Evolutionary conservation across 2,797 vertebrate genomes (phyloP).

Genomic region (Trematomus bernacchii): DNA sequence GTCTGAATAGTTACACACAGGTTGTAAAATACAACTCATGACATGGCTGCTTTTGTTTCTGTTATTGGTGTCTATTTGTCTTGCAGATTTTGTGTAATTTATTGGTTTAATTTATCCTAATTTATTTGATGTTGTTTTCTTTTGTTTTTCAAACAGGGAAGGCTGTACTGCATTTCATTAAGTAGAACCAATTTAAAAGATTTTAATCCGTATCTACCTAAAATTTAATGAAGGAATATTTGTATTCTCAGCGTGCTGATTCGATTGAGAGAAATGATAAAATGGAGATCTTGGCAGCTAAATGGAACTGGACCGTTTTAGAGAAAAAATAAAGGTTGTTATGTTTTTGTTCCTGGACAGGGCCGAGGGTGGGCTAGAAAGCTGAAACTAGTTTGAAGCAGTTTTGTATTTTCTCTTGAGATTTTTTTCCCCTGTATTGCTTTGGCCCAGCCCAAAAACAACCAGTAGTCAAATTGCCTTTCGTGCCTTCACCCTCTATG

Average conservation of each 20-base stretch:
- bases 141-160: constrained; percentile 86
- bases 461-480: constrained; percentile 97
- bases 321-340: constrained; percentile 35
- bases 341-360: constrained; percentile 67
- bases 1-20: constrained; percentile 65
- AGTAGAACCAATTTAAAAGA: constrained; percentile 85
- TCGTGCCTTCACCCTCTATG: constrained; percentile 99
- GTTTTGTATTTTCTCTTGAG: constrained; percentile 93
- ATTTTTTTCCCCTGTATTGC: constrained; percentile 89
- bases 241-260: constrained; percentile 32
- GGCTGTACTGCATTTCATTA: constrained; percentile 97
- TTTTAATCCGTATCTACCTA: constrained; percentile 84
- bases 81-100: constrained; percentile 99
- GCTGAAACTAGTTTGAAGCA: constrained; percentile 92
- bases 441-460: constrained; percentile 96
- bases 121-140: constrained; percentile 98
- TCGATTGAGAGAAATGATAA: constrained; percentile 72
- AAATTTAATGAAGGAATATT: constrained; percentile 65
- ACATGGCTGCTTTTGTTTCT: constrained; percentile 71
- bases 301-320: constrained; percentile 80
- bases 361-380: constrained; percentile 71
- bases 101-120: constrained; percentile 99
- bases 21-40: constrained; percentile 70
- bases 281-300: constrained; percentile 93
- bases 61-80: constrained; percentile 93